Base-by-base conservation (phyloP, 2,797 vertebrate species). In the Zalophus californianus region DNA sequence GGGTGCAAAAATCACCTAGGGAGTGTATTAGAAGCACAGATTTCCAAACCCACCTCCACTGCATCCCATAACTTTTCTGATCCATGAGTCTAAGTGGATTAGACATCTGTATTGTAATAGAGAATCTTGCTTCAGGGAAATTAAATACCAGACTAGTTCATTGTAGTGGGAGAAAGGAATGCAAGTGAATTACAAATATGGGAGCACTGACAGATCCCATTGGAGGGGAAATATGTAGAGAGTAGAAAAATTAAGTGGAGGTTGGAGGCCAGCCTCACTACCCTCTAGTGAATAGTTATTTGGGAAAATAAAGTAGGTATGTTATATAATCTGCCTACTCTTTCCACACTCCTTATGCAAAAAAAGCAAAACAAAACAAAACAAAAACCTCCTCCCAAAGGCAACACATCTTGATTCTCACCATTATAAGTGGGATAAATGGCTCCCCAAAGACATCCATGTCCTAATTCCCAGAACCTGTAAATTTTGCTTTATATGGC, bases 291-390 rank as follows among this genome's bases (percentile, higher is more conserved):
- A 87, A 27, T 7, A 93, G 38, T 80, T 87, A 25, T 77, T 90
- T 77, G 18, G 54, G 15, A 88, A 86, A 48, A 80, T 58, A 9
- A 73, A 89, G 27, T 32, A 14, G 12, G 21, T 14, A 5, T 27
- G 7, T 44, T 84, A n/a, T 50, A 90, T 54, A 58, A 38, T 73
- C 78, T 89, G 54, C 29, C 5, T 50, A 41, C 8, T 95, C 64
- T 92, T 94, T 68, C 16, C 62, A 82, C 14, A 44, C 41, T 86
- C 32, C 35, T 93, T 66, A 44, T 68, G 11, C 41, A 60, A 32
- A 96, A 60, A 86, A 80, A 38, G 52, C 38, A 95, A 56, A 86
- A 80, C n/a, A 62, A 44, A 95, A 50, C 82, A 84, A 35, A 58
- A 23, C 7, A 58, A 95, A 60, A 86, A 73, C 38, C 3, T 72